Conservation (phyloP, 2,113 vertebrate species). For the Caloenas nicobarica region DNA sequence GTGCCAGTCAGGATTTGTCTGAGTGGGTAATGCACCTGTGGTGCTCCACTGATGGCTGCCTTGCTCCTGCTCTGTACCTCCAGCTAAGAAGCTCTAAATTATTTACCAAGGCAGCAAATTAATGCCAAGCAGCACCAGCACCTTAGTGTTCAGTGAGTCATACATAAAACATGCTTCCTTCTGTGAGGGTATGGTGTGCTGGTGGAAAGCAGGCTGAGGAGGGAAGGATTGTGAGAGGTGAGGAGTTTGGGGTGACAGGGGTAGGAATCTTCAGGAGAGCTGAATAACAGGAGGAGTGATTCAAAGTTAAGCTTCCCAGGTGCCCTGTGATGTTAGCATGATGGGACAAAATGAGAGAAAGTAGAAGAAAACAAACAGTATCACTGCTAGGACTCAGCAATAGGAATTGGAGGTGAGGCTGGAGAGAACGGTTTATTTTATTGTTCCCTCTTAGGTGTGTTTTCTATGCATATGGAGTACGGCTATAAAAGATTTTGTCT, state of each 20-base stretch:
- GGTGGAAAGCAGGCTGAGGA: neutral
- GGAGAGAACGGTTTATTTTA: neutral
- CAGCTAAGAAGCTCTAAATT: constrained; percentile 33
- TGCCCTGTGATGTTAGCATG: neutral
- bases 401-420: neutral
- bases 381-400: neutral
- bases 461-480: neutral
- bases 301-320: neutral
- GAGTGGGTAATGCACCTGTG: neutral
- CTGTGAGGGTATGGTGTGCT: neutral
- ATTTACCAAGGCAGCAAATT: constrained; percentile 41
- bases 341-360: neutral
- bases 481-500: neutral
- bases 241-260: neutral
- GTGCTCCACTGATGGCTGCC: neutral
- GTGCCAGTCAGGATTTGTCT: neutral
- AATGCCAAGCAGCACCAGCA: neutral
- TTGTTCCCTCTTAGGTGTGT: neutral
- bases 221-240: neutral
- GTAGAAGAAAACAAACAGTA: neutral
- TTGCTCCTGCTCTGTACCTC: neutral
- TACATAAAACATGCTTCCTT: constrained; percentile 51
- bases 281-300: neutral
- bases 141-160: neutral
- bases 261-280: neutral